Evolutionary conservation across 1,140 invertebrate species (phyloP), one percentile per base, ranked within the genome.

Genomic region (Anastrepha ludens): DNA sequence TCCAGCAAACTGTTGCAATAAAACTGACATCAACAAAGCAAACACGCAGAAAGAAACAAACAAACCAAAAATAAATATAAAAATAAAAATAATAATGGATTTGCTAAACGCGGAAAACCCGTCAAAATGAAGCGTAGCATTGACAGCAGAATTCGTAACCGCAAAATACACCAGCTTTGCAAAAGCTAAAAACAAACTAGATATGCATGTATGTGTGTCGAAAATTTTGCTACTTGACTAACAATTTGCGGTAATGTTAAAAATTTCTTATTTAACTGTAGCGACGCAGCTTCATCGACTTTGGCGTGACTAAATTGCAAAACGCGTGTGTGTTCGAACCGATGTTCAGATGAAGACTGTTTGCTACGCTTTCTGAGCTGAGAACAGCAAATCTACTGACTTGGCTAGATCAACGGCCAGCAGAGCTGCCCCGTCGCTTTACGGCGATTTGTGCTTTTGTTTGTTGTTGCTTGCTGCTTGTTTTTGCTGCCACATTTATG

Each of bases 321-420:
- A 29, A 50, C n/a, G 47, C 74, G 74, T 47, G 47, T 55, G 74
- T 81, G n/a, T 81, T 47, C 55, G 74, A 50, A 81, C 74, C 74
- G 74, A 41, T 55, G 74, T 55, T 81, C 74, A 29, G 41, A 47
- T 50, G 44, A 20, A 81, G 47, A 81, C 74, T 81, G 47, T 47
- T 17, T 44, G 39, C 15, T 47, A 47, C 6, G 70, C 15, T 17
- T 15, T 20, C 9, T 81, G 47, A 55, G 47, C 74, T 55, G n/a
- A 81, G 74, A 50, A 81, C n/a, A 81, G 50, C n/a, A 81, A 55
- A 55, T 58, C 47, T 81, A 81, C 74, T 5, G 29, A 81, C 44
- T 81, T 81, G 74, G 74, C 74, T 20, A 81, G 47, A 55, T 81
- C 47, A 58, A 13, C 55, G 13, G 60, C 17, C 15, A 62, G 60